These are phyloP conservation scores for Tethya wilhelma DNA, from an alignment of 37 sponge, comb jelly and placozoan species.

Conservation along the genomic window DNA sequence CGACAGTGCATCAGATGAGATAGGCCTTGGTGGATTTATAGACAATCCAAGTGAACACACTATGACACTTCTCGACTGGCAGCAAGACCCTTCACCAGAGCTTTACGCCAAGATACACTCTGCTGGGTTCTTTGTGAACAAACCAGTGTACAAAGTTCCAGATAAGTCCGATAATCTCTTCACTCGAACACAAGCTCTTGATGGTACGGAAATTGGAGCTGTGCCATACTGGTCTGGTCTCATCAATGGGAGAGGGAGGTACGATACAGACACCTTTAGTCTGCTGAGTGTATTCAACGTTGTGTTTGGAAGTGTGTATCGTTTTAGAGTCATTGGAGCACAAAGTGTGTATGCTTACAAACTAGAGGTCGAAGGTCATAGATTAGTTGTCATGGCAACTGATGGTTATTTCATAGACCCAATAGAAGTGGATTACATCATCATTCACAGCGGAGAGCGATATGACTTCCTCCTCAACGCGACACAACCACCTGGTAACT, in stretches of 20 bases:
- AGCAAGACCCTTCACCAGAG: constrained; percentile 42
- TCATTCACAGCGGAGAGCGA: constrained; percentile 83
- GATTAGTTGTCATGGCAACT: constrained; percentile 62
- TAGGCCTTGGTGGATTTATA: not conserved
- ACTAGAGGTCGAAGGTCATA: constrained; percentile 71
- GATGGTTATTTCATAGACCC: constrained; percentile 67
- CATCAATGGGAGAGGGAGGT: constrained; percentile 80
- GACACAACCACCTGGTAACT: constrained; percentile 18
- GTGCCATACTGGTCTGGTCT: constrained; percentile 74
- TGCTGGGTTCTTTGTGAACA: constrained; percentile 31
- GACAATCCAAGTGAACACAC: constrained; percentile 69
- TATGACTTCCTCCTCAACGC: constrained; percentile 74
- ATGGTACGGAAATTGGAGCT: constrained; percentile 67
- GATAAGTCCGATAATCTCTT: not conserved
- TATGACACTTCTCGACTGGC: constrained; percentile 76
- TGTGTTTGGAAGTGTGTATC: constrained; percentile 28
- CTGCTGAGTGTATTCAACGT: constrained; percentile 31
- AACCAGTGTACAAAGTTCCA: constrained; percentile 15
- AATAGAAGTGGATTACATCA: constrained; percentile 66
- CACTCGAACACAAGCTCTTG: constrained; percentile 25
- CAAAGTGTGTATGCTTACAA: constrained; percentile 72
- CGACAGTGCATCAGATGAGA: no score
- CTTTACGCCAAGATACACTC: constrained; percentile 37
- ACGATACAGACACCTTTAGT: constrained; percentile 9
- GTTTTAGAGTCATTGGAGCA: constrained; percentile 86